Evolutionary conservation across 2,888 invertebrate species (phyloP), one percentile per base, ranked within the genome.

Genomic region (Buathra laborator): DNA sequence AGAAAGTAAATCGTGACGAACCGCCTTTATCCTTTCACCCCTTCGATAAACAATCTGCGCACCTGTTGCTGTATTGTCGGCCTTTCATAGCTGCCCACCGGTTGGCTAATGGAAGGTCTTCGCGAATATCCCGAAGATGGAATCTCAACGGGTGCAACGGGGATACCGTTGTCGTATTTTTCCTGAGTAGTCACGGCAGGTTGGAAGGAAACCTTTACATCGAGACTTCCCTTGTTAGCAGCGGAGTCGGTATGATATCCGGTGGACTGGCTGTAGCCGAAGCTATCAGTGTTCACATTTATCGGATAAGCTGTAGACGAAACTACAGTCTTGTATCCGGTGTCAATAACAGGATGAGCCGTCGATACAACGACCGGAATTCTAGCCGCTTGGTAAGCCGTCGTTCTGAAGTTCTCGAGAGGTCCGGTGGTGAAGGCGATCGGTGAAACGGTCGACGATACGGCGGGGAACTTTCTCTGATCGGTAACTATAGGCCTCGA

Each of bases 351-450:
- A n/a, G 93, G 92, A 16, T 85, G 89, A 29, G 89, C 88, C 0
- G 91, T 91, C 0, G 92, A 89, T 6, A 89, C 67, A 1, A 81
- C 29, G 46, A 83, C 81, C 2, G 92, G 91, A 37, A 90, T 53
- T 74, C 87, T 89, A 4, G 89, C 89, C 0, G 91, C 90, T 81
- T 90, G 87, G 68, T 88, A 90, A 2, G 86, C 70, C 4, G 92
- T 92, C 0, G 91, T 89, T 72, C 87, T 89, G 70, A 90, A 93
- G 76, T 86, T 87, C 12, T 91, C 90, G 0, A 90, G 32, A 3
- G 90, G 88, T 43, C 89, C 89, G 32, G 90, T 91, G 1, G 92
- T 92, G 44, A 88, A 92, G 44, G 81, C 86, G n/a, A 89, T 82
- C 0, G 93, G 90, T 3, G 86, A 48, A 0, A 80, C 75, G 82